Percentiles rank a stretch among this genome's conserved stretches.
Evolutionary conservation across 1,140 invertebrate genomes (phyloP).

Genomic region (Olivierus martensii): DNA sequence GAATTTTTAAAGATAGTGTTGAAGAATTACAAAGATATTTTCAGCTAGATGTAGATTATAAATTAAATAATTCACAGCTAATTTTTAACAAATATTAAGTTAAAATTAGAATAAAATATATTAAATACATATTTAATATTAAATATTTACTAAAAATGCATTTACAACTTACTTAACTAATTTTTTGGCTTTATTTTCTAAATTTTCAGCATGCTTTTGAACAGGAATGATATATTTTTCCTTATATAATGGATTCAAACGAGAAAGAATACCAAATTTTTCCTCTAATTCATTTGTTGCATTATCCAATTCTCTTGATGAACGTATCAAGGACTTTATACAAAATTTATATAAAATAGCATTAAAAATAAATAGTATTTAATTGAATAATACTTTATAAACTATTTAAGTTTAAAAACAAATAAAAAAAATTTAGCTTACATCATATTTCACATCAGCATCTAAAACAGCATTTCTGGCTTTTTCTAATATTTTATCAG

Average conservation of each 20-base stretch:
- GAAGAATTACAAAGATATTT: no score
- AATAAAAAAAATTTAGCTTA: no score
- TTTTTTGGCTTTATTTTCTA: slow-evolving; percentile 45
- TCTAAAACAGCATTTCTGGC: slow-evolving; percentile 9
- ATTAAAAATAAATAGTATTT: not conserved
- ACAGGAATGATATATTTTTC: slow-evolving; percentile 49
- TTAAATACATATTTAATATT: no score
- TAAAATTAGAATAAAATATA: no score
- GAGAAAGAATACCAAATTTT: slow-evolving; percentile 31
- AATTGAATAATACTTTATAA: not conserved
- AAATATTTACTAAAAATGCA: no score
- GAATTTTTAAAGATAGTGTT: no score
- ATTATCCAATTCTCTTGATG: slow-evolving; percentile 21
- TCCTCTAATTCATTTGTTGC: slow-evolving; percentile 24
- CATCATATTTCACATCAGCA: slow-evolving; percentile 7
- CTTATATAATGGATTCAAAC: slow-evolving; percentile 49
- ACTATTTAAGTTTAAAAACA: no score
- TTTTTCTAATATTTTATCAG: slow-evolving; percentile 7
- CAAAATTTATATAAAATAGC: not conserved
- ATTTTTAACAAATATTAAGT: no score
- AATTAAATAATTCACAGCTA: no score
- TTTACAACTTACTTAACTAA: slow-evolving; percentile 38
- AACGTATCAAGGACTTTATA: slow-evolving; percentile 1
- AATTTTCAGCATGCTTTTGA: slow-evolving; percentile 46
- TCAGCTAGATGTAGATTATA: no score